phyloP scores from a whole-genome alignment of 2,797 vertebrate genomes.

The Tokudaia muenninki region DNA sequence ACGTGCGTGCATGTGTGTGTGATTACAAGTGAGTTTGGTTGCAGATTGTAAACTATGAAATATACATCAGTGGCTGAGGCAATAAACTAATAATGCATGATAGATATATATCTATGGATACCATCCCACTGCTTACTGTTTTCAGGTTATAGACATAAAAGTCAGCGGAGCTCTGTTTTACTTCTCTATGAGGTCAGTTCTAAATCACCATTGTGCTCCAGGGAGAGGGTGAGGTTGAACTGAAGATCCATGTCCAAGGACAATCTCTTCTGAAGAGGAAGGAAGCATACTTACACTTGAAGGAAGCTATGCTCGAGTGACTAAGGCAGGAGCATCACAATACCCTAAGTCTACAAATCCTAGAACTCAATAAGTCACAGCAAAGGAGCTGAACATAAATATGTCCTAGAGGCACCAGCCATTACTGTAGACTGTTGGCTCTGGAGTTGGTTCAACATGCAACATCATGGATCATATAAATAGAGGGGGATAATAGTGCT shows the following conservation, averaged over 20 bases:
- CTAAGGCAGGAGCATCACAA: background rate
- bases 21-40: constrained; percentile 44
- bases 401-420: background rate
- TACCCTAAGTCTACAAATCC: background rate
- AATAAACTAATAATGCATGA: constrained; percentile 11
- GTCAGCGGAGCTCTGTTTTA: background rate
- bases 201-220: constrained; percentile 14
- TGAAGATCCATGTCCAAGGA: background rate
- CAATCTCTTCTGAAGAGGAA: background rate
- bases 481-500: background rate
- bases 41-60: constrained; percentile 38
- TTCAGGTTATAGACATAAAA: constrained; percentile 25
- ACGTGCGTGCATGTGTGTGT: fast-evolving
- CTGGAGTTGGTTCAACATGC: background rate
- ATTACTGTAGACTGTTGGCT: background rate
- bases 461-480: background rate
- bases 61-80: background rate
- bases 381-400: background rate
- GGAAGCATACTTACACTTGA: background rate
- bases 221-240: background rate
- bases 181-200: background rate
- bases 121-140: background rate
- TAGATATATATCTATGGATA: background rate
- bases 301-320: background rate
- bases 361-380: background rate